Conservation (phyloP, 2,113 vertebrate species). For the Phaetusa simplex region DNA sequence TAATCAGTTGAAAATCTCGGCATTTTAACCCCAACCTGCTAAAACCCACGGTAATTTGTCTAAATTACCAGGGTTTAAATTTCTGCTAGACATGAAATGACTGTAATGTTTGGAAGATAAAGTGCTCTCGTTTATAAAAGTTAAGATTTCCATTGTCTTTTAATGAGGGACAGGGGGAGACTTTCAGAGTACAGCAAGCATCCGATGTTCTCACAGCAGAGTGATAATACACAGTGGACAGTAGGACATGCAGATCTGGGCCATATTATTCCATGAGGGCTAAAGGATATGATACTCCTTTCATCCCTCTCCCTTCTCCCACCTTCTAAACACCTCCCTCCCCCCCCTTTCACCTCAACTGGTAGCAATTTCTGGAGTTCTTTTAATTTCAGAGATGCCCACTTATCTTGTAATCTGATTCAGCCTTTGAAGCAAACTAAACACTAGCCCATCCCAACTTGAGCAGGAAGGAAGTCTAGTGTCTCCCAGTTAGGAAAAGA, state of each 20-base stretch:
- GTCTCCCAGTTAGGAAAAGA: not conserved
- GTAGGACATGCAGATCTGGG: not conserved
- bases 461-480: not conserved
- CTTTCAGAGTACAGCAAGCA: not conserved
- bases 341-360: not conserved
- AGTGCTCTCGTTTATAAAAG: not conserved
- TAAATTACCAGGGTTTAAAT: conserved; percentile 42
- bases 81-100: not conserved
- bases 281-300: not conserved
- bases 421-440: conserved; percentile 33
- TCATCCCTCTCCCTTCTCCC: not conserved
- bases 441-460: not conserved
- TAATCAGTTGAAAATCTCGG: conserved; percentile 31
- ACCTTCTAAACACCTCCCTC: not conserved
- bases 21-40: conserved; percentile 43
- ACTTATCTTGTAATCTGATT: conserved; percentile 67
- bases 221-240: not conserved
- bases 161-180: not conserved
- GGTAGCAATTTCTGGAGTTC: conserved; percentile 17
- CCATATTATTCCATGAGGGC: not conserved
- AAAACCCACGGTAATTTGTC: conserved; percentile 3
- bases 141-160: not conserved
- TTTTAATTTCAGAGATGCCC: conserved; percentile 32
- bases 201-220: not conserved
- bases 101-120: not conserved